These are phyloP conservation scores for Coptodon rendalli DNA, from an alignment of 2,113 vertebrate species.

Conservation along the genomic window DNA sequence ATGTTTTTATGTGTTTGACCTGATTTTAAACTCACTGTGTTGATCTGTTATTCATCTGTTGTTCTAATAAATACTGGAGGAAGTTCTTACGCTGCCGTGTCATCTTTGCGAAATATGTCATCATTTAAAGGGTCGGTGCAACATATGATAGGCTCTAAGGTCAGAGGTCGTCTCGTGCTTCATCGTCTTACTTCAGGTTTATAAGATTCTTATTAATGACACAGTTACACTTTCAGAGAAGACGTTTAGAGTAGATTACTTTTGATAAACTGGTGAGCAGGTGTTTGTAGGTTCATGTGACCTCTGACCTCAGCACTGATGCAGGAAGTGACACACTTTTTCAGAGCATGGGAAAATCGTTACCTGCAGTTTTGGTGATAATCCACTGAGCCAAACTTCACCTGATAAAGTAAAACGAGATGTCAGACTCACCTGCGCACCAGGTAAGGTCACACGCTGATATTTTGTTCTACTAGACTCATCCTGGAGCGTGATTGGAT, in stretches of 20 bases:
- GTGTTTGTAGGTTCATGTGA: neutral
- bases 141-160: neutral
- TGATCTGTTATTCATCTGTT: neutral
- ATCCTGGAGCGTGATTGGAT: neutral
- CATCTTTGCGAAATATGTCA: neutral
- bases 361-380: neutral
- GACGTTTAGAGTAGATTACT: neutral
- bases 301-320: neutral
- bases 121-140: neutral
- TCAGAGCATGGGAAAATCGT: neutral
- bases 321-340: neutral
- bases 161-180: neutral
- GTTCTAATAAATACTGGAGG: slow-evolving; percentile 27
- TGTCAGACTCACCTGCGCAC: neutral
- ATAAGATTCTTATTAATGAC: neutral
- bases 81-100: neutral
- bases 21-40: slow-evolving; percentile 8
- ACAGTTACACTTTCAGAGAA: neutral
- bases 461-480: neutral
- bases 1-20: neutral
- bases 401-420: neutral
- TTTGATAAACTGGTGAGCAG: neutral
- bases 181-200: neutral
- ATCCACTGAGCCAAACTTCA: neutral
- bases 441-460: neutral